phyloP scores from a whole-genome alignment of 2,113 vertebrate genomes.

The Crocuta crocuta region DNA sequence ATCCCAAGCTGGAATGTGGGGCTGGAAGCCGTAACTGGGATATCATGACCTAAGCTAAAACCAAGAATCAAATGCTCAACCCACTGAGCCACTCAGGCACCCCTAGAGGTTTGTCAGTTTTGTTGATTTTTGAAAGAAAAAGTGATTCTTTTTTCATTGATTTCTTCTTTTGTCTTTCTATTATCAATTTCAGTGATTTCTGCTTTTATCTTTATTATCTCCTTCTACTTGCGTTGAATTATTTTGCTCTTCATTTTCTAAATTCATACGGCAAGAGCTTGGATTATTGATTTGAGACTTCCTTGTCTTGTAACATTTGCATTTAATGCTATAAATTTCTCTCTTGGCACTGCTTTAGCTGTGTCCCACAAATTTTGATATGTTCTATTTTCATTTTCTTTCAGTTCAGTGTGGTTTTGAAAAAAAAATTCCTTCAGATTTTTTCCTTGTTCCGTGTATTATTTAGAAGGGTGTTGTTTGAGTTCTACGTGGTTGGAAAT shows the following conservation, averaged over 20 bases:
- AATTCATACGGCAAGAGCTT: neutral
- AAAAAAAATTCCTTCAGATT: neutral
- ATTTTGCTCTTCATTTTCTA: neutral
- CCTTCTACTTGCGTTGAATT: neutral
- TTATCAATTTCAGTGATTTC: neutral
- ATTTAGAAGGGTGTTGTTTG: neutral
- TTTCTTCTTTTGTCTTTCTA: neutral
- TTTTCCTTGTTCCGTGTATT: neutral
- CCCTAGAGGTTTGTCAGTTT: neutral
- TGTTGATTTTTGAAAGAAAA: neutral
- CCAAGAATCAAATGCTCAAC: too few relatives aligned
- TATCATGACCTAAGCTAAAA: too few relatives aligned
- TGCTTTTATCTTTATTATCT: constrained; percentile 7
- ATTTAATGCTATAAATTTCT: constrained; percentile 8
- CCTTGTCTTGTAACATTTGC: neutral
- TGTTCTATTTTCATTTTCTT: constrained; percentile 48
- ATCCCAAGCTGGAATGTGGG: too few relatives aligned
- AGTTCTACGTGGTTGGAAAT: neutral
- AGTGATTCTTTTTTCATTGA: neutral
- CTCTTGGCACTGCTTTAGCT: neutral
- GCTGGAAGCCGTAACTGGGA: too few relatives aligned
- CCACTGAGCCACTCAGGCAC: too few relatives aligned
- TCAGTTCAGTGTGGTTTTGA: neutral
- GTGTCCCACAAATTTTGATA: neutral
- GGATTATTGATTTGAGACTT: constrained; percentile 1